Percentiles rank a stretch among this genome's conserved stretches.
phyloP scores from a whole-genome alignment of 2,113 vertebrate species.

The Prietella phreatophila region DNA sequence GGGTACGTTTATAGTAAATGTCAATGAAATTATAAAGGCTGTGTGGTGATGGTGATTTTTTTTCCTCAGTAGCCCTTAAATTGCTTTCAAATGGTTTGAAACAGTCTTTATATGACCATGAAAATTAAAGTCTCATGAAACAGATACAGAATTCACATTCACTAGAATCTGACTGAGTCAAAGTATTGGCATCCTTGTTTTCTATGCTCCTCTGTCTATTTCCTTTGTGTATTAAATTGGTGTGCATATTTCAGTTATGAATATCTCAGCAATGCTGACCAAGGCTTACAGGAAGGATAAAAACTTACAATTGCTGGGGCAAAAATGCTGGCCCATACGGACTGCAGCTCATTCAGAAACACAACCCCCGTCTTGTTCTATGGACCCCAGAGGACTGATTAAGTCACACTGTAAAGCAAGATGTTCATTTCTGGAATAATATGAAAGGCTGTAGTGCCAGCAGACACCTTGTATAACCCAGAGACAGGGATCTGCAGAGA shows the following conservation, averaged over 20 bases:
- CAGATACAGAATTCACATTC: constrained; percentile 15
- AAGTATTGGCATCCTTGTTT: neutral
- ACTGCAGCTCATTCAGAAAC: neutral
- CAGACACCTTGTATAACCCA: neutral
- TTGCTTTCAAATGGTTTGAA: constrained; percentile 12
- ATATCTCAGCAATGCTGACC: neutral
- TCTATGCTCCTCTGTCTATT: constrained; percentile 5
- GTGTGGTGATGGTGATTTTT: neutral
- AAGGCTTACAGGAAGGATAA: neutral
- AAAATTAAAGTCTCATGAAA: constrained; percentile 27
- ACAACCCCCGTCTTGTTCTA: neutral
- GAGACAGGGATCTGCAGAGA: constrained; percentile 4
- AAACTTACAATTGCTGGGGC: neutral
- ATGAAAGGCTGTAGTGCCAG: neutral
- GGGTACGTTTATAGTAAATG: neutral
- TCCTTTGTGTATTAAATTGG: constrained; percentile 7
- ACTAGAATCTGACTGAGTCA: constrained; percentile 1
- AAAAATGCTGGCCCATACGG: neutral
- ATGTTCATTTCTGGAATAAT: constrained; percentile 8
- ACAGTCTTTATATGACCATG: neutral
- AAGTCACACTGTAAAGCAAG: neutral
- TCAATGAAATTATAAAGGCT: constrained; percentile 14
- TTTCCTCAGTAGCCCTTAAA: neutral
- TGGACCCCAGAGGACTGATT: constrained; percentile 21
- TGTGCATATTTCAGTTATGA: constrained; percentile 16